phyloP scores from a whole-genome alignment of 2,888 invertebrate genomes.

The Rhaphigaster nebulosa region DNA sequence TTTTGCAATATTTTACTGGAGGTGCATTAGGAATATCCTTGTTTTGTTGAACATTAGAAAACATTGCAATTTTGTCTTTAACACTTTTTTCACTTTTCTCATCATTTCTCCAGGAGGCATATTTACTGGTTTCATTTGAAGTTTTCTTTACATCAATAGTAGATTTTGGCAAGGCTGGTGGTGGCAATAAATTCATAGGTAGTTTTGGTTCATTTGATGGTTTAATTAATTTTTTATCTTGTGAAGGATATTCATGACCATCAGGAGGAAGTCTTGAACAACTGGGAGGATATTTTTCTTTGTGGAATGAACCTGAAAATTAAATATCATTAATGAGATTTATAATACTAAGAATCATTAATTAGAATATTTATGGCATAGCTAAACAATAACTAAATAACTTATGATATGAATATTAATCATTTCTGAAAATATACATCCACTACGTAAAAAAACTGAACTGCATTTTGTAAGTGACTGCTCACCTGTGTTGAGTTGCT shows the following conservation, averaged over 20 bases:
- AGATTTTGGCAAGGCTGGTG: background rate
- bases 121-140: conserved; percentile 51
- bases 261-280: conserved; percentile 84
- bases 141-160: conserved; percentile 44
- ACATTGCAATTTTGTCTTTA: conserved; percentile 89
- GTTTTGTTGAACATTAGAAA: conserved; percentile 73
- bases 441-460: too few species aligned
- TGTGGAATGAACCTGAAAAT: conserved; percentile 33
- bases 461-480: too few species aligned
- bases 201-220: conserved; percentile 8
- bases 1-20: conserved; percentile 54
- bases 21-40: conserved; percentile 65
- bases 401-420: too few species aligned
- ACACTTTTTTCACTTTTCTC: conserved; percentile 86
- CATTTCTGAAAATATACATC: too few species aligned
- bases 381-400: background rate
- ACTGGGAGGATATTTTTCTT: conserved; percentile 67
- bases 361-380: background rate
- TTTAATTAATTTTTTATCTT: conserved; percentile 71
- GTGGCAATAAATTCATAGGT: background rate
- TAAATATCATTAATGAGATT: background rate
- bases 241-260: conserved; percentile 83
- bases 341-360: background rate
- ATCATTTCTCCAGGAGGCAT: conserved; percentile 73
- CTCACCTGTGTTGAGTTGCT: too few species aligned